These are phyloP conservation scores for Nemotelus pantherinus DNA, from an alignment of 2,888 invertebrate species.

Conservation along the genomic window DNA sequence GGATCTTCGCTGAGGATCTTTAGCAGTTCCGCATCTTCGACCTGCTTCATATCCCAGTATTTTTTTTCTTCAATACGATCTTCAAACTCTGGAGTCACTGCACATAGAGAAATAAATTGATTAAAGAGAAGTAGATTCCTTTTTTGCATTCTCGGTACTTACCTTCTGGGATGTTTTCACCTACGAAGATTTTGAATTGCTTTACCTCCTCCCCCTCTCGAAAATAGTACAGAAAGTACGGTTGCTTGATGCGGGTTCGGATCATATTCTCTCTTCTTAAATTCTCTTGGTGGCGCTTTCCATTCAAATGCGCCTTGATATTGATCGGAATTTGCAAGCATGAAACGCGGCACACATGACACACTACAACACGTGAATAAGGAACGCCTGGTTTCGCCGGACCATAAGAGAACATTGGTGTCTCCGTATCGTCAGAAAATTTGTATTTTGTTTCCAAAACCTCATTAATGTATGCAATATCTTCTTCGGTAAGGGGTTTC, in stretches of 20 bases:
- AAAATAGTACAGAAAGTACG: background rate
- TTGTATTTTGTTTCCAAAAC: slow-evolving; percentile 35
- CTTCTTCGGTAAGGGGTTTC: slow-evolving; percentile 16
- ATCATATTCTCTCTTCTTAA: background rate
- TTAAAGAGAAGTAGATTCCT: background rate
- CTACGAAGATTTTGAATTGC: slow-evolving; percentile 44
- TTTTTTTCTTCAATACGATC: slow-evolving; percentile 38
- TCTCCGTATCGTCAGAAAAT: slow-evolving; percentile 41
- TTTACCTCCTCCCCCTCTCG: background rate
- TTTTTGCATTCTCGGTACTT: background rate
- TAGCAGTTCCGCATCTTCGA: slow-evolving; percentile 4
- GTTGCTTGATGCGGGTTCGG: background rate
- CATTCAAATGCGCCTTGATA: slow-evolving; percentile 37
- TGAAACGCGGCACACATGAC: slow-evolving; percentile 44
- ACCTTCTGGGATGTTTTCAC: slow-evolving; percentile 43
- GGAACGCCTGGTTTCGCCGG: slow-evolving; percentile 23
- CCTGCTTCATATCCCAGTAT: slow-evolving; percentile 44
- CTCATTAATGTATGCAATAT: slow-evolving; percentile 42
- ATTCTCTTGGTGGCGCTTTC: slow-evolving; percentile 33
- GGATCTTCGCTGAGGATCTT: slow-evolving; percentile 34
- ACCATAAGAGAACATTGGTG: slow-evolving; percentile 46
- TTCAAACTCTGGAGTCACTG: slow-evolving; percentile 47
- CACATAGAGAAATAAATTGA: background rate
- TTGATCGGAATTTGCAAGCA: background rate
- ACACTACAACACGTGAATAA: slow-evolving; percentile 35